Percentiles rank a stretch among this genome's conserved stretches.
Conservation (phyloP, 2,113 vertebrate species). For the Paedocypris sp. region DNA sequence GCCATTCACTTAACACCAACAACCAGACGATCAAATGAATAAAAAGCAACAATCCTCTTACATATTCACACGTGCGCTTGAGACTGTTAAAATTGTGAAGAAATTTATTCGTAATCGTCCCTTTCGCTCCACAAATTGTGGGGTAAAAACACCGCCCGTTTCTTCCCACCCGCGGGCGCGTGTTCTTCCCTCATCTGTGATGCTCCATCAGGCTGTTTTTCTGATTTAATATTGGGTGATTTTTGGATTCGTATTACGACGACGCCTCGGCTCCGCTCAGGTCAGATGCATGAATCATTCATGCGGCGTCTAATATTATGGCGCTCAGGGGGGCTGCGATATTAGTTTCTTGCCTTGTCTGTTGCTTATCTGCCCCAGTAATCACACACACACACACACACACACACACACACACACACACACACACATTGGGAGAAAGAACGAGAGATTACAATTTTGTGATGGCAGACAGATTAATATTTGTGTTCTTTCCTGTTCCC, state of each 20-base stretch:
- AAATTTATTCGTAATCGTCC: too few relatives aligned
- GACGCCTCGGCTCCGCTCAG: neutral
- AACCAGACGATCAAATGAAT: too few relatives aligned
- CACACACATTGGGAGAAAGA: too few relatives aligned
- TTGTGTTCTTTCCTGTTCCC: neutral
- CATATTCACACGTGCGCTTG: too few relatives aligned
- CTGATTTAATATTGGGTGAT: neutral
- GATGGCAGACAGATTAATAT: neutral
- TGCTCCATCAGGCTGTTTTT: neutral
- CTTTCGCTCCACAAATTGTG: too few relatives aligned
- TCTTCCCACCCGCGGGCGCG: neutral
- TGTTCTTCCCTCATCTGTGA: neutral
- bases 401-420: neutral
- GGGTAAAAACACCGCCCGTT: too few relatives aligned
- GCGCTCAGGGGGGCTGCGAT: neutral
- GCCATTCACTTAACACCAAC: too few relatives aligned
- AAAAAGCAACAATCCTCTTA: too few relatives aligned
- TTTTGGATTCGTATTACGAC: neutral
- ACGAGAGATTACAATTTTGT: neutral
- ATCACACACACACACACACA: neutral
- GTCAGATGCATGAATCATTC: conserved; percentile 7
- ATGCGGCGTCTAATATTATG: conserved; percentile 7
- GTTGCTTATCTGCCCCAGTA: neutral
- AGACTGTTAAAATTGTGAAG: too few relatives aligned
- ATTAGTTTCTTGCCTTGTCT: neutral